phyloP scores from a whole-genome alignment of 2,888 invertebrate genomes.

The Heliothis peltigera region DNA sequence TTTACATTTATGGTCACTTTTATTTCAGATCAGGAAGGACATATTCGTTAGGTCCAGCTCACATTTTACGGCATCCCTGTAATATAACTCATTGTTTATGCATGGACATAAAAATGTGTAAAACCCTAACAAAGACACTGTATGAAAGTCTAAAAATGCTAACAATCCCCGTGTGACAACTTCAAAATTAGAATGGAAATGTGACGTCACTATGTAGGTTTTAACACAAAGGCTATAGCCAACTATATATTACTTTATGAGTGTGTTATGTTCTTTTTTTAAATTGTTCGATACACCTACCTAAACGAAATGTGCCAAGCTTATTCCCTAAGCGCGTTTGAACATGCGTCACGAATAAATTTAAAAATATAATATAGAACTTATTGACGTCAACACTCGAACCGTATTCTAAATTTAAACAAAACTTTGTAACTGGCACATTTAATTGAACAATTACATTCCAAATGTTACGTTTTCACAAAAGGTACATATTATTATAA shows the following conservation, averaged over 20 bases:
- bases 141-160: slow-evolving; percentile 42
- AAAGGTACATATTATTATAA: slow-evolving; percentile 11
- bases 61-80: slow-evolving; percentile 42
- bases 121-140: slow-evolving; percentile 50
- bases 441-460: slow-evolving; percentile 4
- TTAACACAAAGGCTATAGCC: background rate
- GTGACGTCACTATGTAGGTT: slow-evolving; percentile 8
- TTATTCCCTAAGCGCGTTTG: background rate
- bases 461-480: background rate
- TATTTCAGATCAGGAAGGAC: slow-evolving; percentile 26
- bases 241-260: background rate
- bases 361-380: too few species aligned
- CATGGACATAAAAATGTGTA: slow-evolving; percentile 55
- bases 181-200: slow-evolving; percentile 38
- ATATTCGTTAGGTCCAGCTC: slow-evolving; percentile 36
- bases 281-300: too few species aligned
- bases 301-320: too few species aligned
- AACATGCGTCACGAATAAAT: too few species aligned
- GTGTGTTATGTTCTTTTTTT: background rate
- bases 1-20: slow-evolving; percentile 15
- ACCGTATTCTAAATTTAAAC: background rate
- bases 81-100: slow-evolving; percentile 45
- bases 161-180: slow-evolving; percentile 15
- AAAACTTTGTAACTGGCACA: background rate
- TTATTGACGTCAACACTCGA: background rate